Evolutionary conservation across 2,797 vertebrate species (phyloP).

Genomic region (Serranus cabrilla): DNA sequence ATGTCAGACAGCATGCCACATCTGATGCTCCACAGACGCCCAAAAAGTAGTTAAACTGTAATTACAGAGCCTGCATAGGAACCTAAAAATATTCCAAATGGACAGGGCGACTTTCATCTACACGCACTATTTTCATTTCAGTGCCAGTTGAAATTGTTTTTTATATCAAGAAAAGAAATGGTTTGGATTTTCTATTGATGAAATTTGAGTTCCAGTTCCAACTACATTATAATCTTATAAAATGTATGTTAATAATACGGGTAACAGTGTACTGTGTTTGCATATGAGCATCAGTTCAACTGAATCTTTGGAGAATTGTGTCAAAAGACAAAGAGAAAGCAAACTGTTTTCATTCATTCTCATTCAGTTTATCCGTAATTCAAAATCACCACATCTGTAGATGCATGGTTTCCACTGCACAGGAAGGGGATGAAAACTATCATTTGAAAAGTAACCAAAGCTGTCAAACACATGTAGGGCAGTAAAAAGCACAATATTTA

Average conservation of each 20-base stretch:
- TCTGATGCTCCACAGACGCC: slow-evolving; percentile 8
- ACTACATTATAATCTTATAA: neutral
- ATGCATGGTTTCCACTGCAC: too few relatives aligned
- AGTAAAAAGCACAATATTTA: too few relatives aligned
- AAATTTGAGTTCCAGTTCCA: neutral
- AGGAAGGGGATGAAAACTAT: too few relatives aligned
- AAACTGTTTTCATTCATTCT: neutral
- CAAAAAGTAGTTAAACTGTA: neutral
- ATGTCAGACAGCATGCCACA: slow-evolving; percentile 32
- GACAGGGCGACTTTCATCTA: neutral
- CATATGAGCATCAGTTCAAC: neutral
- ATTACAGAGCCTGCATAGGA: neutral
- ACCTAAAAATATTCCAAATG: neutral
- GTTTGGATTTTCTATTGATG: neutral
- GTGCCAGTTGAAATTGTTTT: neutral
- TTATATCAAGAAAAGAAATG: neutral
- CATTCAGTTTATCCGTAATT: too few relatives aligned
- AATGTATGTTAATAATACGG: too few relatives aligned
- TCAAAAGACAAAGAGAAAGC: slow-evolving; percentile 1
- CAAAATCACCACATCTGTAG: too few relatives aligned
- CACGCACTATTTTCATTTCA: neutral
- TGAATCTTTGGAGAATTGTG: neutral
- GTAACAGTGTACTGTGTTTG: neutral
- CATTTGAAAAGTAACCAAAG: too few relatives aligned
- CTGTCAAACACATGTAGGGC: too few relatives aligned